phyloP scores from a whole-genome alignment of 2,113 vertebrate genomes.

The Rhipidura dahli region DNA sequence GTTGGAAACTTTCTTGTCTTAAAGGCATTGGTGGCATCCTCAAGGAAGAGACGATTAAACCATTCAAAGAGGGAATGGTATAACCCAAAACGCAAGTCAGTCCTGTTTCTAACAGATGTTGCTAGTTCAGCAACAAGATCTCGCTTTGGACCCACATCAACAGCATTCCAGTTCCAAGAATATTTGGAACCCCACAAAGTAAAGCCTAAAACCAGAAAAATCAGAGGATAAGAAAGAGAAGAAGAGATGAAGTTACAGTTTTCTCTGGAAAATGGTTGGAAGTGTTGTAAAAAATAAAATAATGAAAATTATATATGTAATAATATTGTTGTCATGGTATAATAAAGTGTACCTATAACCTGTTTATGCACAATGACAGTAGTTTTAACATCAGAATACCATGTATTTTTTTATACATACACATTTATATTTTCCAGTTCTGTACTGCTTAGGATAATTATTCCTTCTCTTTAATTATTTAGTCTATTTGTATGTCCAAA shows the following conservation, averaged over 20 bases:
- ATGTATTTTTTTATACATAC: not conserved
- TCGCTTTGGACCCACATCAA: conserved; percentile 84
- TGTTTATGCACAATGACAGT: not conserved
- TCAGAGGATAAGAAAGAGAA: not conserved
- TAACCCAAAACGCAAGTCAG: conserved; percentile 84
- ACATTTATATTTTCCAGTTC: not conserved
- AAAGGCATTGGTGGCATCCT: conserved; percentile 78
- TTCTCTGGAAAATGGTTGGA: not conserved
- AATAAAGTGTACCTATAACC: not conserved
- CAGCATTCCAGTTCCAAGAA: conserved; percentile 96
- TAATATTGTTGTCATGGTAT: not conserved
- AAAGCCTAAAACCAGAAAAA: conserved; percentile 79
- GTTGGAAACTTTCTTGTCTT: conserved; percentile 80
- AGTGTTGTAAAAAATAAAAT: not conserved
- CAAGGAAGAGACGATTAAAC: conserved; percentile 88
- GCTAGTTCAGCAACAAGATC: conserved; percentile 87
- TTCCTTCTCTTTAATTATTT: not conserved
- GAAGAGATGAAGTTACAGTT: not conserved
- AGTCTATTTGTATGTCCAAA: not conserved
- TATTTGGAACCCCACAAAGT: conserved; percentile 91
- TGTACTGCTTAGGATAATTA: not conserved
- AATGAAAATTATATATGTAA: not conserved
- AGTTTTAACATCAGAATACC: not conserved
- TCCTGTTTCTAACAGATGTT: conserved; percentile 74
- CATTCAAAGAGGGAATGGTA: conserved; percentile 97